phyloP scores from a whole-genome alignment of 1,140 invertebrate genomes.

The Drosophila miranda region DNA sequence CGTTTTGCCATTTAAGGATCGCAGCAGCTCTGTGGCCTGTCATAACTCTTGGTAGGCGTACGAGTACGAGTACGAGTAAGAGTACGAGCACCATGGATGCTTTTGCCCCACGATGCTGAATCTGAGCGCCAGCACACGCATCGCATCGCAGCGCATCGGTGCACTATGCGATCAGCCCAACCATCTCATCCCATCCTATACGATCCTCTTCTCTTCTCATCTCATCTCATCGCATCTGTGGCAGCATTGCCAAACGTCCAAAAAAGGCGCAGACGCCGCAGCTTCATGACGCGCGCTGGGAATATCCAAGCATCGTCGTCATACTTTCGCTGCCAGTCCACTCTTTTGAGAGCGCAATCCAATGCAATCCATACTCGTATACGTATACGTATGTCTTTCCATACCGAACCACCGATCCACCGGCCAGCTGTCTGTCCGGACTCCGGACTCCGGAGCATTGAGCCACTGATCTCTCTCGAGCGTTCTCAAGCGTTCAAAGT shows the following conservation, averaged over 20 bases:
- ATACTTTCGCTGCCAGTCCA: conserved; percentile 60
- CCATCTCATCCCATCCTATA: conserved; percentile 9
- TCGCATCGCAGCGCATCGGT: conserved; percentile 4
- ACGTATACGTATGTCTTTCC: conserved; percentile 8
- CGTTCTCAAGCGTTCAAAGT: conserved; percentile 58
- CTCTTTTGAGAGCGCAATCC: conserved; percentile 2
- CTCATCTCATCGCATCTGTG: conserved; percentile 1
- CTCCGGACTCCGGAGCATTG: conserved; percentile 1
- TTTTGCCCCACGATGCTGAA: conserved; percentile 8
- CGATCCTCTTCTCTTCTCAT: conserved; percentile 32
- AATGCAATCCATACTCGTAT: conserved; percentile 6
- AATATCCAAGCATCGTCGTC: conserved; percentile 62
- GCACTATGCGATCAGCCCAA: conserved; percentile 58
- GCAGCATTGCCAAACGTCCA: conserved; percentile 46
- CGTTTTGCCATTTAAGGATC: conserved; percentile 63
- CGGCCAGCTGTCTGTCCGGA: conserved; percentile 12
- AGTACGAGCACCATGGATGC: conserved; percentile 24
- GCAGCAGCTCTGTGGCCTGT: conserved; percentile 55
- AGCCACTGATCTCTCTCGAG: neutral
- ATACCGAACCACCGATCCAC: conserved; percentile 1
- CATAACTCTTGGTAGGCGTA: conserved; percentile 73
- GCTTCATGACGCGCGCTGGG: conserved; percentile 75
- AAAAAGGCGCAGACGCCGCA: conserved; percentile 76
- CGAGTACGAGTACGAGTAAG: conserved; percentile 12
- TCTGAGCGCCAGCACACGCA: conserved; percentile 41